Evolutionary conservation across 2,888 invertebrate genomes (phyloP), one percentile per base, ranked within the genome.

Genomic region (Macaria notata): DNA sequence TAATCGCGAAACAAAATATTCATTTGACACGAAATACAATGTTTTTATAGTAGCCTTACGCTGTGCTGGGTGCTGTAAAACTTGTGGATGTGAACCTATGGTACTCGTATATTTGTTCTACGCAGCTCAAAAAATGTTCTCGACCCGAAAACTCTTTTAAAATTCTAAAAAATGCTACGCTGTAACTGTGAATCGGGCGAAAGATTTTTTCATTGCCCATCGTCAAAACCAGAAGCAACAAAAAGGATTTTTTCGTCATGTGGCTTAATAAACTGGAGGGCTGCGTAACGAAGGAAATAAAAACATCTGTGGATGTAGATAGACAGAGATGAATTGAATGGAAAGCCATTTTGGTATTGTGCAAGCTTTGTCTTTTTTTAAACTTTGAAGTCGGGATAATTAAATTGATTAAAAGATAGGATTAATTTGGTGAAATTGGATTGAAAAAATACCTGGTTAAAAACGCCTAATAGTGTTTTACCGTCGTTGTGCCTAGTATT

Each of bases 281-380:
- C 50, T 29, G 30, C 72, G 81, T 84, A 84, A 85, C 84, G 84
- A 85, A 85, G 82, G 82, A 83, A 83, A 83, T 77, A 66, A 74
- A 80, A 75, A 70, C 76, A 74, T 78, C 79, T 75, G 64, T 59
- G 56, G 70, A 76, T 6, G 33, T 36, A 6, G 33, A 75, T 75
- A 69, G 74, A 70, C 69, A 73, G 68, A 36, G 7, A 6, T 3
- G 33, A 4, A 7, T 36, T 6, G 7, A 36, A 7, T 36, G 7
- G 4, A 7, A 36, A 36, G 33, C 5, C 4, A 4, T 36, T 0
- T 36, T 36, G 1, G 4, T 36, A 36, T 36, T 36, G 33, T 36
- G 33, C 33, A 36, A 36, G 7, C 33, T 36, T 36, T 4, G 3
- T 36, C 19, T 19, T 19, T 19, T 19, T 19, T 19, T 2, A 2